Percentiles rank a stretch among this genome's conserved stretches.
These are phyloP conservation scores for Tetheella fluctuosa DNA, from an alignment of 2,888 invertebrate genomes.

Conservation along the genomic window DNA sequence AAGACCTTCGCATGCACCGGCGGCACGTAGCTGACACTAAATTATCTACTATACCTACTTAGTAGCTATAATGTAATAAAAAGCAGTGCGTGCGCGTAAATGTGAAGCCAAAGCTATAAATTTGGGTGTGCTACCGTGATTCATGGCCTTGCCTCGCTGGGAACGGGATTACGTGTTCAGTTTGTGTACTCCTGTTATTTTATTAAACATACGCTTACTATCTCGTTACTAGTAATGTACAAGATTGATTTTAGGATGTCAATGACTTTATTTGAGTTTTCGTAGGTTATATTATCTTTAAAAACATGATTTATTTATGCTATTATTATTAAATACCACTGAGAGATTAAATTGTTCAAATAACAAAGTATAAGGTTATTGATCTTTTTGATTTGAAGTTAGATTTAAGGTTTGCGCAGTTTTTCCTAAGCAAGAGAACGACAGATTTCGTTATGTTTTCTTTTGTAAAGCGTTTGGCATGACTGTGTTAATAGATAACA, in stretches of 20 bases:
- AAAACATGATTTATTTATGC: no score
- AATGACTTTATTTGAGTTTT: background rate
- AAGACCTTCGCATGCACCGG: background rate
- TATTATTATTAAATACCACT: no score
- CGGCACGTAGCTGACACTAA: constrained; percentile 11
- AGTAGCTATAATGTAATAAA: constrained; percentile 50
- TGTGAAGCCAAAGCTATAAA: constrained; percentile 52
- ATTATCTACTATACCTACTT: constrained; percentile 18
- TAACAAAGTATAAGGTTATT: no score
- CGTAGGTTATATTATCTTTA: no score
- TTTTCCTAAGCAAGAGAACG: no score
- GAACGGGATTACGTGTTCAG: constrained; percentile 39
- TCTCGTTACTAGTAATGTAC: background rate
- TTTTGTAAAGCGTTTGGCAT: background rate
- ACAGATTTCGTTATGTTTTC: no score
- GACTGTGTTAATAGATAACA: background rate
- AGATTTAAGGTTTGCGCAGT: no score
- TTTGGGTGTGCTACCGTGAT: constrained; percentile 45
- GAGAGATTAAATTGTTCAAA: no score
- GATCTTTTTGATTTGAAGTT: no score
- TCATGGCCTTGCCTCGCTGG: constrained; percentile 36
- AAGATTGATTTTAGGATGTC: background rate
- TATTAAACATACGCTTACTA: constrained; percentile 26
- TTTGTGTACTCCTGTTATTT: constrained; percentile 34
- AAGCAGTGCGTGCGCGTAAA: constrained; percentile 45